These are phyloP conservation scores for Bucorvus abyssinicus DNA, from an alignment of 2,797 vertebrate species.

Conservation along the genomic window DNA sequence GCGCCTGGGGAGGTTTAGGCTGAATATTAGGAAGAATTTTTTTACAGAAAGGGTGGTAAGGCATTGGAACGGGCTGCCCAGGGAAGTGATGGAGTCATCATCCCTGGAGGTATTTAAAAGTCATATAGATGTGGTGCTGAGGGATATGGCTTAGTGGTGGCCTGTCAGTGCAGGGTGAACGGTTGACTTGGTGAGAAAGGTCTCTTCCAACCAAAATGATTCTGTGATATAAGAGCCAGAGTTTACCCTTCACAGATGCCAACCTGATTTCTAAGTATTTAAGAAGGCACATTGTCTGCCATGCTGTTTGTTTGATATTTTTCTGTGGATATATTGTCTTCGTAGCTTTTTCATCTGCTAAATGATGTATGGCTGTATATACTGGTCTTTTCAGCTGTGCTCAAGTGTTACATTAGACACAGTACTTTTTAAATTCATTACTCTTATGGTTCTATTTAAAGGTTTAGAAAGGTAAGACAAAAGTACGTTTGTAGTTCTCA, in stretches of 20 bases:
- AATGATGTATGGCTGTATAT: neutral
- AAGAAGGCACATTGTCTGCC: neutral
- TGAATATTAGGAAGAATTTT: too few species aligned
- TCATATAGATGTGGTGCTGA: too few species aligned
- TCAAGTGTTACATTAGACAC: neutral
- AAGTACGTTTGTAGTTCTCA: neutral
- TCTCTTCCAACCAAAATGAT: too few species aligned
- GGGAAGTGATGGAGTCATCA: too few species aligned
- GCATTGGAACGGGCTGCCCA: too few species aligned
- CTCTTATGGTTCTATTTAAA: neutral
- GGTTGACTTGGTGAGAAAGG: too few species aligned
- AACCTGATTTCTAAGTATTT: slow-evolving; percentile 16
- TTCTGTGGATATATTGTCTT: neutral
- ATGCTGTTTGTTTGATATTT: neutral
- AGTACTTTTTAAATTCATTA: neutral
- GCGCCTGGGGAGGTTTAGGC: too few species aligned
- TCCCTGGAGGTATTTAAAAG: too few species aligned
- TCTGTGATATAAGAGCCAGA: neutral
- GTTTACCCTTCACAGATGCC: neutral
- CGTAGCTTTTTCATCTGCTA: slow-evolving; percentile 20
- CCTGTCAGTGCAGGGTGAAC: too few species aligned
- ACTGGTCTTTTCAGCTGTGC: neutral
- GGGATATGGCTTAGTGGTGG: too few species aligned
- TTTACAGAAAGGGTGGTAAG: too few species aligned
- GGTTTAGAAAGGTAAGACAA: neutral